Percentiles rank a stretch among this genome's conserved stretches.
Conservation (phyloP, 1,140 invertebrate genomes). For the Limonius californicus region DNA sequence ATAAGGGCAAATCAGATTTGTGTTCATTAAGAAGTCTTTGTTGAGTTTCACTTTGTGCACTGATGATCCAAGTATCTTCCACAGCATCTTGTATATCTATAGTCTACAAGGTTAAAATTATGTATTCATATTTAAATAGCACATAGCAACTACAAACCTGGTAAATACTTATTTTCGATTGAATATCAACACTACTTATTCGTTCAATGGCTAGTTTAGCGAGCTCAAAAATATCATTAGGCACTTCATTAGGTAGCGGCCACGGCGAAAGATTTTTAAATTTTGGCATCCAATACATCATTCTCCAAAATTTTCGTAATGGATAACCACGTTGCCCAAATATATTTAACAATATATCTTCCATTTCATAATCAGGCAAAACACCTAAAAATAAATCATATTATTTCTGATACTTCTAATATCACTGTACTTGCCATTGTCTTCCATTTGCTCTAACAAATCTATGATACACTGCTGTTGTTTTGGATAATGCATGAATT, state of each 20-base stretch:
- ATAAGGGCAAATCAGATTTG: slow-evolving; percentile 64
- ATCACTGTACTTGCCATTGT: slow-evolving; percentile 59
- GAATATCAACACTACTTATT: slow-evolving; percentile 82
- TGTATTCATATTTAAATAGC: too few species aligned
- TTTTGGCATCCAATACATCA: slow-evolving; percentile 99
- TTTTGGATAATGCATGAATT: slow-evolving; percentile 89
- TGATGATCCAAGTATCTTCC: slow-evolving; percentile 93
- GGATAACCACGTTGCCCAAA: slow-evolving; percentile 81
- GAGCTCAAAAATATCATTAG: slow-evolving; percentile 72
- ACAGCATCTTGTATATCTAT: slow-evolving; percentile 68
- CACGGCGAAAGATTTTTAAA: slow-evolving; percentile 90
- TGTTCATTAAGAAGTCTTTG: slow-evolving; percentile 69
- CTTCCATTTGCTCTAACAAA: slow-evolving; percentile 86
- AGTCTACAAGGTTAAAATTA: slow-evolving; percentile 49
- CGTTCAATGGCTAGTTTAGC: slow-evolving; percentile 81
- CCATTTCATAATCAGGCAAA: slow-evolving; percentile 85
- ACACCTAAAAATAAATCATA: slow-evolving; percentile 58
- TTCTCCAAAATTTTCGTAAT: slow-evolving; percentile 79
- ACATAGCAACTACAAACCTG: too few species aligned
- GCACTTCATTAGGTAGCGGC: slow-evolving; percentile 71
- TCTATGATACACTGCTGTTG: slow-evolving; percentile 90
- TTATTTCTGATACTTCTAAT: not conserved
- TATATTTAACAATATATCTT: slow-evolving; percentile 73
- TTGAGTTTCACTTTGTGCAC: slow-evolving; percentile 79
- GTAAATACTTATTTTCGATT: slow-evolving; percentile 66